Percentiles rank a stretch among this genome's conserved stretches.
phyloP scores from a whole-genome alignment of 2,113 vertebrate genomes.

The Vulpes lagopus region DNA sequence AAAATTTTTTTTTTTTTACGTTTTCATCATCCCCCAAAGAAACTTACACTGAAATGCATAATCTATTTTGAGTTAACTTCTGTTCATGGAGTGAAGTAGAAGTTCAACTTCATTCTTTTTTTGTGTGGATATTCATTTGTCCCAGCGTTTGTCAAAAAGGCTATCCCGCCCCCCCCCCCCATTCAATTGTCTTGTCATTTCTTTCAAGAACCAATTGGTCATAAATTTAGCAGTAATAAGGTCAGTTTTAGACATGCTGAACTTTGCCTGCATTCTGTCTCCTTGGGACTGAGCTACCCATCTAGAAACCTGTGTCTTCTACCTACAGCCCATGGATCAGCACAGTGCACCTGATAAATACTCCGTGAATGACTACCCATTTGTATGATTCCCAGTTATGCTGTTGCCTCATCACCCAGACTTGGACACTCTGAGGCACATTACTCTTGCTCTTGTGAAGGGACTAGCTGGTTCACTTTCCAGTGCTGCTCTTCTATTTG shows the following conservation, averaged over 20 bases:
- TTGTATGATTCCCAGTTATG: accelerated
- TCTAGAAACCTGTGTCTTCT: background rate
- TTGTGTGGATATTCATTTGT: background rate
- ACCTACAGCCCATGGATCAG: background rate
- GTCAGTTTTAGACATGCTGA: background rate
- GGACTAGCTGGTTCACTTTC: background rate
- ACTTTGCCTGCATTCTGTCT: background rate
- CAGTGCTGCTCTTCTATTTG: background rate
- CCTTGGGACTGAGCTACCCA: background rate
- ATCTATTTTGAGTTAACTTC: background rate
- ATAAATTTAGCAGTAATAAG: background rate
- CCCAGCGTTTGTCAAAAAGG: background rate
- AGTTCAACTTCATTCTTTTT: background rate
- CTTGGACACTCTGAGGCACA: background rate
- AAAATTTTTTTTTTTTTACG: no score
- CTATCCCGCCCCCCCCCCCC: background rate
- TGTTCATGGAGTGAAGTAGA: background rate
- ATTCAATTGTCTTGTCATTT: background rate
- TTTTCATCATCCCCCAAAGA: no score
- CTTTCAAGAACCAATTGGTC: background rate
- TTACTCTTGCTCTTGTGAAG: background rate
- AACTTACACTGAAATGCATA: background rate
- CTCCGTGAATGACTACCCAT: background rate
- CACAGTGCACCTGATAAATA: background rate
- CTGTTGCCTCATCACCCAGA: background rate